Evolutionary conservation across 2,113 vertebrate genomes (phyloP).

Genomic region (Abramis brama): DNA sequence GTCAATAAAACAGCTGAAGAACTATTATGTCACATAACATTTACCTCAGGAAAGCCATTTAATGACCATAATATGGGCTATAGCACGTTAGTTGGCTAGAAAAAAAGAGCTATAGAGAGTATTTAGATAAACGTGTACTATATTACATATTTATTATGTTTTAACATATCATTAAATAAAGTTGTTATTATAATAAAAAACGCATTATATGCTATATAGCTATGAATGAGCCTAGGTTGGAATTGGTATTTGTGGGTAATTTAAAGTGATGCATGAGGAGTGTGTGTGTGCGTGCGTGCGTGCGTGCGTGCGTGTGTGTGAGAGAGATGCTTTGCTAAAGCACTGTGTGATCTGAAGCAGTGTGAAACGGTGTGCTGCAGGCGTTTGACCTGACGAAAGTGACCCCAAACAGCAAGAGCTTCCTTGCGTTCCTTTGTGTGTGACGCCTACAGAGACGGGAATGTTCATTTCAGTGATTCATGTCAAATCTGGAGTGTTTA

Average conservation of each 20-base stretch:
- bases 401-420: constrained; percentile 2
- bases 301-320: background rate
- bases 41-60: too few relatives aligned
- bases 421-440: background rate
- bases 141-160: too few relatives aligned
- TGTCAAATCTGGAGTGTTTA: background rate
- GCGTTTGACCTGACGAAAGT: background rate
- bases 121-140: too few relatives aligned
- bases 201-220: too few relatives aligned
- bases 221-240: background rate
- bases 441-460: background rate
- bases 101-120: too few relatives aligned
- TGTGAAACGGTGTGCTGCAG: background rate
- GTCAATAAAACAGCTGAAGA: too few relatives aligned
- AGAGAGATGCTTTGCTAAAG: background rate
- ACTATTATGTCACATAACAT: too few relatives aligned
- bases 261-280: background rate
- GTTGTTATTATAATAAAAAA: too few relatives aligned
- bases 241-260: background rate
- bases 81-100: too few relatives aligned
- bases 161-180: too few relatives aligned
- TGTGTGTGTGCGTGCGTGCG: background rate
- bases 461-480: constrained; percentile 1
- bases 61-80: too few relatives aligned
- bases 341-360: background rate